A percentile compares a stretch with the other conserved stretches of the same genome.
Conservation (phyloP, 2,888 invertebrate genomes). For the Arctia plantaginis region DNA sequence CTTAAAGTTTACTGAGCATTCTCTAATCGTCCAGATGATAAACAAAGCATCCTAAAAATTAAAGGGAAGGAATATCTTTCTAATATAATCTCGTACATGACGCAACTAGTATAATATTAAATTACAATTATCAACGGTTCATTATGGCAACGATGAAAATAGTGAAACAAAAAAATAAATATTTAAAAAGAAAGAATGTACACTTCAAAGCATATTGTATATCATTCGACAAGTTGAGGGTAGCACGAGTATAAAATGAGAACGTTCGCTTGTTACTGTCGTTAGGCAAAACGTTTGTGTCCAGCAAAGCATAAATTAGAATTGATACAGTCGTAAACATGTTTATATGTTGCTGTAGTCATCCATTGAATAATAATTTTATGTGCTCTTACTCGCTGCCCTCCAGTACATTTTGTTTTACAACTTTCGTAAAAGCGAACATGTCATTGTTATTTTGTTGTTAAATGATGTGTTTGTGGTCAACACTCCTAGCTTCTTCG, state of each 20-base stretch:
- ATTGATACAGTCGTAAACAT: constrained; percentile 47
- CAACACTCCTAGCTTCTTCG: neutral
- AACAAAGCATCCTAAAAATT: no score
- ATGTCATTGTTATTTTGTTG: constrained; percentile 8
- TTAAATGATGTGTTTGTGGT: neutral
- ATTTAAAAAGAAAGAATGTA: neutral
- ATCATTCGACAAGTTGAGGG: neutral
- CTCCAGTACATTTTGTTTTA: constrained; percentile 20
- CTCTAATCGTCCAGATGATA: neutral
- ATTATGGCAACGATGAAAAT: neutral
- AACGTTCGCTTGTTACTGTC: constrained; percentile 7
- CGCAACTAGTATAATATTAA: neutral
- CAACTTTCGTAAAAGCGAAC: constrained; percentile 9
- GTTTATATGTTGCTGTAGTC: constrained; percentile 43
- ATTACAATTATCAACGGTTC: neutral
- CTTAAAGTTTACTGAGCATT: neutral
- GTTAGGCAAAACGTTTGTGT: constrained; percentile 36
- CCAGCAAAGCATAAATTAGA: constrained; percentile 46
- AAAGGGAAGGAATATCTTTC: no score
- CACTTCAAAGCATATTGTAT: neutral
- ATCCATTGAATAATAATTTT: constrained; percentile 52
- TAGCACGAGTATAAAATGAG: constrained; percentile 4
- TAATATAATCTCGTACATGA: neutral
- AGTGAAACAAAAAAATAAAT: neutral
- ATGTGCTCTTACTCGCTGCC: constrained; percentile 37